Evolutionary conservation across 2,797 vertebrate genomes (phyloP), one percentile per base, ranked within the genome.

Genomic region (Lemur catta): DNA sequence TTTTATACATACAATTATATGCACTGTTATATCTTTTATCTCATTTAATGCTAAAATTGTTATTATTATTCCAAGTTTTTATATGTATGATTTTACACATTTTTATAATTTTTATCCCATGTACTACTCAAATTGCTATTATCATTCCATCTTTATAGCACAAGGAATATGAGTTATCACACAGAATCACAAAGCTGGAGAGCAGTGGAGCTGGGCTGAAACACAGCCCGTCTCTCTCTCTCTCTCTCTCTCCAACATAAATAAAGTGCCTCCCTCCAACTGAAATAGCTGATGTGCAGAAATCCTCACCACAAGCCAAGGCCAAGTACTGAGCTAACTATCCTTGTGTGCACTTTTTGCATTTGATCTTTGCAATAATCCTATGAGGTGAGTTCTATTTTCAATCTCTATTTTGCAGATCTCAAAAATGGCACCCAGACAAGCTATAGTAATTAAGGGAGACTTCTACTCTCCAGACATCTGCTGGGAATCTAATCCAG

Each of bases 391-490:
- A 75, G 63, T 86, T 86, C 89, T 94, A 80, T 87, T 95, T 96
- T 86, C 89, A 86, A 79, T 61, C 46, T 74, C 87, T 88, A 61
- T 93, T 96, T 96, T 80, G 59, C 26, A 91, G 75, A 93, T 72
- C 72, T 89, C 75, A 87, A 84, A 95, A 97, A 84, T 80, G 89
- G 94, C 85, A 85, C 52, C 52, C 75, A 80, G 85, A 90, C 78
- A 91, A 90, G 78, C 43, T 74, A 80, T 28, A 76, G 78, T 84
- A 88, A 95, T 93, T 92, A 81, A 85, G 50, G 50, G 91, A 96
- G 74, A 94, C 35, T 80, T 80, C 46, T 82, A 74, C 91, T 78
- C 59, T 43, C 65, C 74, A 96, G 61, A 89, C 87, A 89, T 96
- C 89, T 94, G 63, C 82, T 71, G 57, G 52, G 78, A 91, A 71